These are phyloP conservation scores for Cryptops parisi DNA, from an alignment of 2,888 invertebrate genomes.

Conservation along the genomic window DNA sequence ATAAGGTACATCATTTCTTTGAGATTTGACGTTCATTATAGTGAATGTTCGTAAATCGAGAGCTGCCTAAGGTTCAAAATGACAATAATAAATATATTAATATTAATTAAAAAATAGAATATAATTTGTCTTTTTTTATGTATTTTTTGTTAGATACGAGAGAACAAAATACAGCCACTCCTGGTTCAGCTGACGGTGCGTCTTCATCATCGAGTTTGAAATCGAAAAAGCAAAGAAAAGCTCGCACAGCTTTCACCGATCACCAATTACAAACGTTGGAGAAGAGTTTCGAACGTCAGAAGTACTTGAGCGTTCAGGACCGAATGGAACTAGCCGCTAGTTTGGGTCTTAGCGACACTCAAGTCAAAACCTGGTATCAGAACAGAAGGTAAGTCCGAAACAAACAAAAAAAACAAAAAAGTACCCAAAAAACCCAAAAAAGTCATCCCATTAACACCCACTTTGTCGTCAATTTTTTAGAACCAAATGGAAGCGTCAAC, in stretches of 20 bases:
- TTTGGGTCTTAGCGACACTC: conserved; percentile 90
- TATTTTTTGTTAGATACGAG: too few relatives aligned
- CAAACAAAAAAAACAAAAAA: background rate
- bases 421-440: too few relatives aligned
- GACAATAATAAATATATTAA: too few relatives aligned
- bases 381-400: conserved; percentile 63
- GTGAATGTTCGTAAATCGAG: too few relatives aligned
- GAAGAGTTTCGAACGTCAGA: conserved; percentile 92
- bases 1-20: too few relatives aligned
- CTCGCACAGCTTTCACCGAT: conserved; percentile 96
- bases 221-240: conserved; percentile 86
- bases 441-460: too few relatives aligned
- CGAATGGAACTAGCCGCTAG: conserved; percentile 42
- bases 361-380: conserved; percentile 99
- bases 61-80: too few relatives aligned
- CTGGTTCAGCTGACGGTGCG: conserved; percentile 1
- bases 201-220: conserved; percentile 9
- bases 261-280: conserved; percentile 92
- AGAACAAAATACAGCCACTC: too few relatives aligned
- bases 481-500: conserved; percentile 99
- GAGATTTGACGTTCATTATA: too few relatives aligned
- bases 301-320: conserved; percentile 93
- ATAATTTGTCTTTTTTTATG: too few relatives aligned
- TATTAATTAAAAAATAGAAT: too few relatives aligned
- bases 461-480: too few relatives aligned